Percentiles rank a stretch among this genome's conserved stretches.
These are phyloP conservation scores for Onychomys torridus DNA, from an alignment of 2,797 vertebrate species.

Conservation along the genomic window DNA sequence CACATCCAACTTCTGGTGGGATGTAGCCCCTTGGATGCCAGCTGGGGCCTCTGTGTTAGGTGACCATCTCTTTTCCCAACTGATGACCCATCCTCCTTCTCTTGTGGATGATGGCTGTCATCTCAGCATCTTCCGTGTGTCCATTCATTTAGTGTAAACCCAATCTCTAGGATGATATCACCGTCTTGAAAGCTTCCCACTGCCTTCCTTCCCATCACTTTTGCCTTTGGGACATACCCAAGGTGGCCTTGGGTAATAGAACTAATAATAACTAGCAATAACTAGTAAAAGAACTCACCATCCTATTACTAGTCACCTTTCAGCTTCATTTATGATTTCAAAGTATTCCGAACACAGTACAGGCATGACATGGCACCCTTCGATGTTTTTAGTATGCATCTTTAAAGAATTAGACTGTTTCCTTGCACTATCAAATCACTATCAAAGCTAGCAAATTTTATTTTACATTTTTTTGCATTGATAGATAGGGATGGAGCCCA, in stretches of 20 bases:
- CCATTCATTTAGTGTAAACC: not conserved
- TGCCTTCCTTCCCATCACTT: too few species aligned
- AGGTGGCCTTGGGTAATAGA: not conserved
- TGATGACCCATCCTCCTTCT: not conserved
- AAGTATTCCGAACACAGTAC: conserved; percentile 4
- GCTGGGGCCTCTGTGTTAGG: not conserved
- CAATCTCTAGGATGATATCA: not conserved
- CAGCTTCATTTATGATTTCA: not conserved
- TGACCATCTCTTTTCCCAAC: not conserved
- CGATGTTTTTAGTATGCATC: not conserved
- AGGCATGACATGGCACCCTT: not conserved
- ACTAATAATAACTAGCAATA: not conserved
- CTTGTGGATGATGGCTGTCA: not conserved
- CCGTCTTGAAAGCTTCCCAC: not conserved
- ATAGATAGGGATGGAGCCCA: not conserved
- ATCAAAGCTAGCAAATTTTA: not conserved
- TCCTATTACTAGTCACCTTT: not conserved
- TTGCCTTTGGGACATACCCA: not conserved
- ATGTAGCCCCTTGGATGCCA: not conserved
- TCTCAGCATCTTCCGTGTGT: not conserved
- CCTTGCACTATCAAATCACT: not conserved
- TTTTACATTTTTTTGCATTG: not conserved
- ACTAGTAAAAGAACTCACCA: not conserved
- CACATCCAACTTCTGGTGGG: not conserved
- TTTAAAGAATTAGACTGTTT: conserved; percentile 5